A percentile compares a stretch with the other conserved stretches of the same genome.
Conservation (phyloP, 2,888 invertebrate species). For the Drosophila demipolita region DNA sequence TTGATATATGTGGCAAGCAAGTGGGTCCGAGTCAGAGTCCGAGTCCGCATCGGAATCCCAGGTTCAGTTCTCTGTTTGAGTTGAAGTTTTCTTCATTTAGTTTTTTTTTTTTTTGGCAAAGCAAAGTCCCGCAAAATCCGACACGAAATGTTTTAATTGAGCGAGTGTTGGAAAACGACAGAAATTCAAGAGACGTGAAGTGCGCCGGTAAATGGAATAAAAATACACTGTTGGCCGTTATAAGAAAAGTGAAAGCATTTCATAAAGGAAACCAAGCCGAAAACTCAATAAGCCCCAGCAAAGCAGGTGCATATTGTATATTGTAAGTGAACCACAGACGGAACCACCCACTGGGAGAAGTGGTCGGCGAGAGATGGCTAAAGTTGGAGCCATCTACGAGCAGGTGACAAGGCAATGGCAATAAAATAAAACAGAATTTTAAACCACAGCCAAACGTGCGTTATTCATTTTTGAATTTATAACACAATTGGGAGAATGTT, state of each 20-base stretch:
- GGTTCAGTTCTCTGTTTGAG: constrained; percentile 17
- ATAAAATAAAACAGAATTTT: constrained; percentile 78
- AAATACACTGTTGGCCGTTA: constrained; percentile 30
- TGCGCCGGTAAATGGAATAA: constrained; percentile 27
- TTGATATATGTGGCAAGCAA: constrained; percentile 39
- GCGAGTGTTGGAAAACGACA: constrained; percentile 24
- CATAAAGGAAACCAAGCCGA: constrained; percentile 40
- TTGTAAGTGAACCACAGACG: constrained; percentile 5
- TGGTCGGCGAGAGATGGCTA: too few species aligned
- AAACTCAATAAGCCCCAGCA: constrained; percentile 1
- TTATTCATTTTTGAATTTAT: constrained; percentile 81
- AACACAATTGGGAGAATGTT: constrained; percentile 78
- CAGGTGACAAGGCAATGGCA: constrained; percentile 51
- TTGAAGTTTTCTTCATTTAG: constrained; percentile 11
- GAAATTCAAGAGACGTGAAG: constrained; percentile 14
- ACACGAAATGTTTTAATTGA: constrained; percentile 70
- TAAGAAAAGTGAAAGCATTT: constrained; percentile 59
- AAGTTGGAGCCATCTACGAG: not conserved
- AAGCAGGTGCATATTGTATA: not conserved
- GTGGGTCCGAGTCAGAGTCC: constrained; percentile 17
- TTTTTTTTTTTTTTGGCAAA: not conserved
- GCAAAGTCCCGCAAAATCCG: constrained; percentile 44
- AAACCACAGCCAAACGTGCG: constrained; percentile 79
- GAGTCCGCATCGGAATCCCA: not conserved
- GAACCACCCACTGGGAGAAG: constrained; percentile 1